phyloP scores from a whole-genome alignment of 2,113 vertebrate genomes.

The Otocyon megalotis region DNA sequence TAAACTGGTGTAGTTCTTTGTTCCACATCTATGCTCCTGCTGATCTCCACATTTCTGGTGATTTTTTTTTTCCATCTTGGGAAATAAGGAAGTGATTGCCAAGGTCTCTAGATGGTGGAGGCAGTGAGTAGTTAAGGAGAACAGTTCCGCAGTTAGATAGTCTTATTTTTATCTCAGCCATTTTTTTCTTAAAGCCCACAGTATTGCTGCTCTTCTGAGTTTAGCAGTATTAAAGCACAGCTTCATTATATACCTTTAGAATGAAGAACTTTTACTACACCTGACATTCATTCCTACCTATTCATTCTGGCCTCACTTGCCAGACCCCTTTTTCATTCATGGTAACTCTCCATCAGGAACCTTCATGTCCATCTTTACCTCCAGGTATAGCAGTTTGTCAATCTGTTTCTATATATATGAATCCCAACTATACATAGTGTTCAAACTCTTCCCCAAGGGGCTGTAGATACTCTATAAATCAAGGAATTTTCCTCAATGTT shows the following conservation, averaged over 20 bases:
- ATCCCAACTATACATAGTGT: background rate
- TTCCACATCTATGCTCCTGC: background rate
- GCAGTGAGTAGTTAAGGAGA: background rate
- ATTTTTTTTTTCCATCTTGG: background rate
- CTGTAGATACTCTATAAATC: background rate
- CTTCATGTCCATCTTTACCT: no score
- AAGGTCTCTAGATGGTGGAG: background rate
- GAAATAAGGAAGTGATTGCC: background rate
- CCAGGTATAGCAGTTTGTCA: background rate
- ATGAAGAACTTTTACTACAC: background rate
- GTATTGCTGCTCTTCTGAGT: background rate
- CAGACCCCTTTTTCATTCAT: background rate
- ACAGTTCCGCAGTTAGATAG: background rate
- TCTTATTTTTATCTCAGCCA: background rate
- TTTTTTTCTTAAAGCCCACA: background rate
- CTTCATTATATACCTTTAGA: background rate
- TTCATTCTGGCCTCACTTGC: background rate
- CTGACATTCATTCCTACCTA: background rate
- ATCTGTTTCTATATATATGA: background rate
- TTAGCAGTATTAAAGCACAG: background rate
- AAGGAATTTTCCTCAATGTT: background rate
- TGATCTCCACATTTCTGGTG: background rate
- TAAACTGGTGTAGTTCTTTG: background rate
- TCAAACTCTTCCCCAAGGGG: background rate
- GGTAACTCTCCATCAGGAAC: background rate